phyloP scores from a whole-genome alignment of 2,113 vertebrate genomes.

The Chaetops frenatus region DNA sequence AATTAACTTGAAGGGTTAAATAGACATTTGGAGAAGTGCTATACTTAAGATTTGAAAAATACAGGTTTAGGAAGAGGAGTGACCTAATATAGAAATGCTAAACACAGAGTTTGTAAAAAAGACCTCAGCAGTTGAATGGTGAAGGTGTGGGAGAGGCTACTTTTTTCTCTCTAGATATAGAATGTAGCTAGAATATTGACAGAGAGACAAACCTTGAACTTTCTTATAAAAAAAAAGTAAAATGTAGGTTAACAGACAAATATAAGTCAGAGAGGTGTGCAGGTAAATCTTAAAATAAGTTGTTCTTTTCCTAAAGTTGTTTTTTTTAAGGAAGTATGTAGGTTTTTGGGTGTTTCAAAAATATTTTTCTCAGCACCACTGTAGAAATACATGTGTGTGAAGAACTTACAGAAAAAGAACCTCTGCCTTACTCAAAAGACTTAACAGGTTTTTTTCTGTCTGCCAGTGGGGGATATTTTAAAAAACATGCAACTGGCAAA shows the following conservation, averaged over 20 bases:
- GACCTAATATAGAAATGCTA: slow-evolving; percentile 31
- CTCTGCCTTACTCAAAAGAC: neutral
- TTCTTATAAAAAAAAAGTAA: neutral
- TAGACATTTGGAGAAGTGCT: slow-evolving; percentile 21
- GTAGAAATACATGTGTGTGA: neutral
- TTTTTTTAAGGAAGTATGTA: neutral
- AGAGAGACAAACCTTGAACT: neutral
- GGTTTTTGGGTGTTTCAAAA: neutral
- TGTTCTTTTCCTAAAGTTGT: neutral
- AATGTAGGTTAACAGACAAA: neutral
- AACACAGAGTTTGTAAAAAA: neutral
- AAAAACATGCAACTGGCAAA: neutral
- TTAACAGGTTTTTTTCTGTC: neutral
- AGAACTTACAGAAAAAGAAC: neutral
- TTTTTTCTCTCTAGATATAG: neutral
- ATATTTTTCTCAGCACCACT: neutral
- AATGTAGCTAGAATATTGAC: neutral
- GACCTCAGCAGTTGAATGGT: neutral
- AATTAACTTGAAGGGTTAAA: slow-evolving; percentile 35
- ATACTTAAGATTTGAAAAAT: slow-evolving; percentile 31
- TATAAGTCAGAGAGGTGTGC: neutral
- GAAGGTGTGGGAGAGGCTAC: neutral
- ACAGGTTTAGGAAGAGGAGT: slow-evolving; percentile 2
- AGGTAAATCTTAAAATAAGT: neutral
- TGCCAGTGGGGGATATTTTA: neutral